A percentile compares a stretch with the other conserved stretches of the same genome.
These are phyloP conservation scores for Rhinoptilus africanus DNA, from an alignment of 2,113 vertebrate species.

Conservation along the genomic window DNA sequence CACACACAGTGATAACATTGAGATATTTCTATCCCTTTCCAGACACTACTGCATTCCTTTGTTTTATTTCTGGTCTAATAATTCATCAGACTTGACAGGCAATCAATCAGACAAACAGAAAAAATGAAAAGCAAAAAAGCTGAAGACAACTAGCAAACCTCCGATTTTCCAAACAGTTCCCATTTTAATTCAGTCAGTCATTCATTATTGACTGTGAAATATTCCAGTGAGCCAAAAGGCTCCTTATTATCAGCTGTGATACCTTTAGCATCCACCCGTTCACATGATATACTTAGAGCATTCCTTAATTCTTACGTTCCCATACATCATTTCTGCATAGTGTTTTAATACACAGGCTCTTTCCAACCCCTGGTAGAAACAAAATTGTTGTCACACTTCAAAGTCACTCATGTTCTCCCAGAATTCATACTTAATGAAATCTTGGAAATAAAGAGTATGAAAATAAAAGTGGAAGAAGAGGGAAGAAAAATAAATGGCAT, in stretches of 20 bases:
- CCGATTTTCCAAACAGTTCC: background rate
- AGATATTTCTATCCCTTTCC: background rate
- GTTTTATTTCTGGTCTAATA: background rate
- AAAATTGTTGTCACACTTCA: background rate
- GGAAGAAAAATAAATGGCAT: background rate
- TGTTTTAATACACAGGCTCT: background rate
- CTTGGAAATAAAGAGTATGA: background rate
- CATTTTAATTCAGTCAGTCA: background rate
- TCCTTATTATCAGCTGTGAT: background rate
- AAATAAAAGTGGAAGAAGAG: background rate
- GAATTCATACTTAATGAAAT: background rate
- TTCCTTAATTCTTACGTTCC: background rate
- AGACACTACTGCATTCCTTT: background rate
- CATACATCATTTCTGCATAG: background rate
- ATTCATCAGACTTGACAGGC: background rate
- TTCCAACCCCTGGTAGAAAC: background rate
- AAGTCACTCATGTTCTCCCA: background rate
- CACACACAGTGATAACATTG: background rate
- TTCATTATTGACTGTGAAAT: background rate
- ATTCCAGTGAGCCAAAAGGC: background rate
- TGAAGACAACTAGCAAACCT: background rate
- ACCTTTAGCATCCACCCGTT: background rate
- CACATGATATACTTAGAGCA: accelerated
- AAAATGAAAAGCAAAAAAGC: background rate
- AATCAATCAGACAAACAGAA: background rate